Base-by-base conservation (phyloP, 1,140 invertebrate genomes). In the Diorhabda carinulata region DNA sequence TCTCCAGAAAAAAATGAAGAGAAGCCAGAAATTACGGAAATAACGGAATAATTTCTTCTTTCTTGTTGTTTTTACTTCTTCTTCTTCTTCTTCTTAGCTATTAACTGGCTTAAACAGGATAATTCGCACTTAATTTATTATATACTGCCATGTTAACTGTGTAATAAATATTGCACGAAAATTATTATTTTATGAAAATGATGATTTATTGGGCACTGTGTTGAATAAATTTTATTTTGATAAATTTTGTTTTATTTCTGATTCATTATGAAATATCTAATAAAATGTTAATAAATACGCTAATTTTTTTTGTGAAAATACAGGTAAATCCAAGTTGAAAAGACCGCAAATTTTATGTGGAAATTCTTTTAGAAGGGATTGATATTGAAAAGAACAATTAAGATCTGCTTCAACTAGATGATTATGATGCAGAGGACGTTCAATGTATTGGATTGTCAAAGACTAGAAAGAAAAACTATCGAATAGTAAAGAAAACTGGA, bases 21-120 rank as follows among this genome's bases (percentile, higher is more conserved):
- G 65, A 76, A 78, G 73, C 67, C 74, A 59, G 74, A 76, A 79
- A 79, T 79, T 72, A 77, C 75, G 57, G 76, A 76, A 74, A 71
- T 76, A 59, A 76, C 76, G 71, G 78, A 78, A 77, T 78, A 77
- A 77, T 69, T 69, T 68, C 70, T 71, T 67, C 69, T 66, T 41
- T 61, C 66, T 69, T n/a, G 64, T 66, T 58, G 41, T 52, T 66
- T 64, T 40, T 67, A 66, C 8, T 59, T 10, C 25, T 44, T 71
- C 64, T 67, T 71, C 64, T 67, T 70, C 57, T 62, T 66, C 58
- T 57, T 66, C 64, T 56, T 45, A 47, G 52, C 40, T 69, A 57
- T 68, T 58, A 58, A 67, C 41, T 67, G 42, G 45, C 7, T 60
- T 60, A 10, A 10, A 67, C 7, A 45, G 5, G 42, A 56, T 61